Conservation (phyloP, 2,797 vertebrate species). For the Choloepus didactylus region DNA sequence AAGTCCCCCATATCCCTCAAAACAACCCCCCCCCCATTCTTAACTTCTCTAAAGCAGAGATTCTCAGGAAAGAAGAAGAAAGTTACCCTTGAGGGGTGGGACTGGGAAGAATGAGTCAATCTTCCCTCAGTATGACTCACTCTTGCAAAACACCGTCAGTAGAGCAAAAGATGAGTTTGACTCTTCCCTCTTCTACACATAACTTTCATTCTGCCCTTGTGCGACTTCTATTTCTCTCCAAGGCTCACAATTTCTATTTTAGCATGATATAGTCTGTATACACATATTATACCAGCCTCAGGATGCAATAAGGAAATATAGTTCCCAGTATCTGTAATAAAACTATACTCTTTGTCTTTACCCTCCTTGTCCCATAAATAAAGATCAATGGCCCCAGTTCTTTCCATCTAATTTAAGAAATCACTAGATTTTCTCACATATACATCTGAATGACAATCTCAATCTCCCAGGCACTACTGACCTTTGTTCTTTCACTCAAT, state of each 20-base stretch:
- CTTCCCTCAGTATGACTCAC: background rate
- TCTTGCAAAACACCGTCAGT: background rate
- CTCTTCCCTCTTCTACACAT: background rate
- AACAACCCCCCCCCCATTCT: background rate
- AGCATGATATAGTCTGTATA: background rate
- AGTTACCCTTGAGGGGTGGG: background rate
- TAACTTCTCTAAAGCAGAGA: background rate
- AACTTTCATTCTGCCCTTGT: background rate
- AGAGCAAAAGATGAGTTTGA: background rate
- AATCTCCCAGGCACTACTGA: background rate
- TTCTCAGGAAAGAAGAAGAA: background rate
- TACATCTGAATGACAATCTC: background rate
- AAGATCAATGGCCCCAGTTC: background rate
- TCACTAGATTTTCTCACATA: background rate
- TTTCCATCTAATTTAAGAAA: slow-evolving; percentile 24
- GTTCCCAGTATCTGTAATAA: background rate
- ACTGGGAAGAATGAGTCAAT: background rate
- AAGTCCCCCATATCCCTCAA: background rate
- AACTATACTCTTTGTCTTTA: background rate
- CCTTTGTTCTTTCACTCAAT: slow-evolving; percentile 36
- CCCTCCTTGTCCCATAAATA: background rate
- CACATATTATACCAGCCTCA: background rate
- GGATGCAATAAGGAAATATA: background rate
- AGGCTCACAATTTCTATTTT: background rate
- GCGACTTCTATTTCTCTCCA: background rate